A percentile compares a stretch with the other conserved stretches of the same genome.
phyloP scores from a whole-genome alignment of 2,797 vertebrate species.

The Melanogrammus aeglefinus region DNA sequence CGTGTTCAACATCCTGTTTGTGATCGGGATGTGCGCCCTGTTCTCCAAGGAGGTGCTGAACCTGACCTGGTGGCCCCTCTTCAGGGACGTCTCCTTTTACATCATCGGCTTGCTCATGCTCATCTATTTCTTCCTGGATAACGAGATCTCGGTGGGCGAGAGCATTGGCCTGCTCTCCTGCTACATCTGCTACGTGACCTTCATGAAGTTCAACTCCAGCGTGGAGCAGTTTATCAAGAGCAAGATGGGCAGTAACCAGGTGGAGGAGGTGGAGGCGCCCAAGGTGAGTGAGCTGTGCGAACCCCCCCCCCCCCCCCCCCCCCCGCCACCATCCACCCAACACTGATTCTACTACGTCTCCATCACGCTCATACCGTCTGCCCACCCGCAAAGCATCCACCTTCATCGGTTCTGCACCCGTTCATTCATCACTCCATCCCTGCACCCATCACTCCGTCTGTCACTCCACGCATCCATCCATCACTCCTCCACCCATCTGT shows the following conservation, averaged over 20 bases:
- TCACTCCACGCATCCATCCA: background rate
- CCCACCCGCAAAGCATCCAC: background rate
- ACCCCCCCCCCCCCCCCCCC: constrained; percentile 19
- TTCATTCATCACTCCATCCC: background rate
- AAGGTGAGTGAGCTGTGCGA: constrained; percentile 77
- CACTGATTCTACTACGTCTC: background rate
- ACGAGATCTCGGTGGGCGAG: constrained; percentile 83
- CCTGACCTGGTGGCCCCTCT: constrained; percentile 98
- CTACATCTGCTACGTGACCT: constrained; percentile 86
- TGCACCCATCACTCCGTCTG: background rate
- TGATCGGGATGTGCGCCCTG: constrained; percentile 97
- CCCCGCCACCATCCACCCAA: constrained; percentile 5
- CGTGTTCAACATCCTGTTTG: constrained; percentile 97
- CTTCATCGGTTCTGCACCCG: background rate
- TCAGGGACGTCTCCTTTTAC: constrained; percentile 95
- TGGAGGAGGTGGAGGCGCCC: constrained; percentile 81
- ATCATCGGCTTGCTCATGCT: constrained; percentile 92
- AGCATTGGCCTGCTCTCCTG: constrained; percentile 83
- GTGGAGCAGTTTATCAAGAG: constrained; percentile 83
- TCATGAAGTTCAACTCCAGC: constrained; percentile 93
- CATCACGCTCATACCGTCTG: background rate
- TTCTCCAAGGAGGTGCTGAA: constrained; percentile 94
- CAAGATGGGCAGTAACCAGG: constrained; percentile 81
- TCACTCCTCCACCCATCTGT: background rate
- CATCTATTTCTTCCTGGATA: constrained; percentile 96